A percentile compares a stretch with the other conserved stretches of the same genome.
phyloP scores from a whole-genome alignment of 2,113 vertebrate species.

The Bambusicola thoracicus region DNA sequence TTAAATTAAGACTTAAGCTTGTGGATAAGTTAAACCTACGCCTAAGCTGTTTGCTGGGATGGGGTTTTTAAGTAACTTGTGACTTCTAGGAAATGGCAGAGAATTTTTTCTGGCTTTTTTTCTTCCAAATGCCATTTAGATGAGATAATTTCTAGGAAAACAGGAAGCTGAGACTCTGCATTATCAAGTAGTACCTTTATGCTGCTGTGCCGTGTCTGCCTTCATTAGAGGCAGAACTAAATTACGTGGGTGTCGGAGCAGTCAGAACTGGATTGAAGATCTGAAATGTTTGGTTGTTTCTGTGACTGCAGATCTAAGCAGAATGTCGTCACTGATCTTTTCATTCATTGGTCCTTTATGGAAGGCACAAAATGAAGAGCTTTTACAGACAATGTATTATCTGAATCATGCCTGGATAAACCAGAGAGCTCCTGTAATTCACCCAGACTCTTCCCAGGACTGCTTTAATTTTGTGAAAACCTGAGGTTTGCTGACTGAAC shows the following conservation, averaged over 20 bases:
- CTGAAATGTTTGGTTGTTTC: background rate
- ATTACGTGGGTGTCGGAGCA: background rate
- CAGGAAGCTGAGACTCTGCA: background rate
- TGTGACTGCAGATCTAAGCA: background rate
- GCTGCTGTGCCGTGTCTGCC: rapidly evolving
- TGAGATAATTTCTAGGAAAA: background rate
- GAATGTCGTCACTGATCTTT: background rate
- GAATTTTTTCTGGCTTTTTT: background rate
- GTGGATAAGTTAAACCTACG: rapidly evolving
- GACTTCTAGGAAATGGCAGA: background rate
- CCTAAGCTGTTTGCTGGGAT: background rate
- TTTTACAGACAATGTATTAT: background rate
- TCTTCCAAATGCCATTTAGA: background rate
- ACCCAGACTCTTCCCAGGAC: background rate
- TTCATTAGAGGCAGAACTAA: background rate
- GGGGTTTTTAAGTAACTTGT: background rate
- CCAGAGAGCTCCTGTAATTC: background rate
- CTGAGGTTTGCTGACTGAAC: background rate
- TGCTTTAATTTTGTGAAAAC: background rate
- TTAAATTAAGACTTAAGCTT: background rate
- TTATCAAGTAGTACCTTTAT: background rate
- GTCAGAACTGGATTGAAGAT: background rate
- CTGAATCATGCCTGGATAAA: background rate
- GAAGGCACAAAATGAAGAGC: background rate
- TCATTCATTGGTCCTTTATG: background rate